Evolutionary conservation across 2,797 vertebrate species (phyloP).

Genomic region (Melanogrammus aeglefinus): DNA sequence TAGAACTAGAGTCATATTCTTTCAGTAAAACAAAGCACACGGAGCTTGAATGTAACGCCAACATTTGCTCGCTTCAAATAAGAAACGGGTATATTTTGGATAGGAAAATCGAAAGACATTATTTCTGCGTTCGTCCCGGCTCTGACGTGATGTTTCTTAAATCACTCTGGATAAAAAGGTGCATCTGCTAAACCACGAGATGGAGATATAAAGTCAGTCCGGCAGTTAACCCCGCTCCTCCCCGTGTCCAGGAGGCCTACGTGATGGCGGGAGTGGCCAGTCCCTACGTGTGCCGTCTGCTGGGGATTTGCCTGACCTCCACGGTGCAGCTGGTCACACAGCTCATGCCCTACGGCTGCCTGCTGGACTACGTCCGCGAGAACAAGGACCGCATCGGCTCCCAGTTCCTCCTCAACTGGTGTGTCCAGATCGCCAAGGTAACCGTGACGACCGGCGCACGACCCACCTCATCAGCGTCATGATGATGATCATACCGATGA

Average conservation of each 20-base stretch:
- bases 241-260: slow-evolving; percentile 85
- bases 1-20: too few relatives aligned
- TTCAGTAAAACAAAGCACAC: too few relatives aligned
- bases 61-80: too few relatives aligned
- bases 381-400: slow-evolving; percentile 92
- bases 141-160: too few relatives aligned
- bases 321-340: slow-evolving; percentile 97
- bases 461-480: too few relatives aligned
- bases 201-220: too few relatives aligned
- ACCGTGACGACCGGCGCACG: background rate
- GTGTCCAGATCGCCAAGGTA: slow-evolving; percentile 98
- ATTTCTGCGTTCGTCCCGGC: too few relatives aligned
- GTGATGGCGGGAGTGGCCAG: slow-evolving; percentile 96
- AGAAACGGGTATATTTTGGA: too few relatives aligned
- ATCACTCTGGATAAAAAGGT: too few relatives aligned
- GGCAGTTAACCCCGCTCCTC: background rate
- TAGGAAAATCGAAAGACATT: too few relatives aligned
- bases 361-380: slow-evolving; percentile 95
- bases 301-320: slow-evolving; percentile 96
- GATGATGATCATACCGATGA: background rate
- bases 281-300: slow-evolving; percentile 89
- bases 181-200: background rate
- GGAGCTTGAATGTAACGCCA: too few relatives aligned
- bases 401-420: slow-evolving; percentile 96
- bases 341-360: slow-evolving; percentile 97